Evolutionary conservation across 1,140 invertebrate species (phyloP), one percentile per base, ranked within the genome.

Genomic region (Phymastichus coffea): DNA sequence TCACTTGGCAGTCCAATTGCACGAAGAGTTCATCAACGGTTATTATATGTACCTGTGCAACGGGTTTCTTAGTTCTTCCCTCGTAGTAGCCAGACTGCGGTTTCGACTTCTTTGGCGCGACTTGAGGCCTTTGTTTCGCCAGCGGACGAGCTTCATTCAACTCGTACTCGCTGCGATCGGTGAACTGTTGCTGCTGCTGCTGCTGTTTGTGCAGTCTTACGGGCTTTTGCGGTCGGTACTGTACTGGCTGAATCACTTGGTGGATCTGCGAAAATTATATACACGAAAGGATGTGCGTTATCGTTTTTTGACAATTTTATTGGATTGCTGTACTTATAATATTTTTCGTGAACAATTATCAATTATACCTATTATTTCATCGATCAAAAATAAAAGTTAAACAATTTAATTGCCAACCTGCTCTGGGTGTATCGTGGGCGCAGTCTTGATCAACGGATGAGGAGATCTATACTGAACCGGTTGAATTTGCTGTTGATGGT

Each of bases 31-130:
- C n/a, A n/a, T n/a, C n/a, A n/a, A n/a, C n/a, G n/a, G n/a, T n/a
- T n/a, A n/a, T n/a, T n/a, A n/a, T n/a, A n/a, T 3, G 4, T 63
- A 88, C 88, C 80, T 91, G 88, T 14, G 86, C 85, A 1, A 88
- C 87, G 2, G 89, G 86, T 67, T 88, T 87, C 66, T 83, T 86
- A 56, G 81, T 80, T 41, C 82, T 70, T 6, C 64, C 28, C 9
- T 68, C 65, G 43, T 69, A 69, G 35, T 64, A 64, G n/a, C 57
- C 52, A 19, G 30, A 54, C 20, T 73, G 66, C 4, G 62, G 48
- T 3, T 54, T 60, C 4, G 66, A 43, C 41, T 70, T 71, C 1
- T 63, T 43, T 8, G 69, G 57, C 14, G 70, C 66, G 1, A 59
- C 33, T 14, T 67, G 61, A n/a, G 64, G 35, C 23, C 68, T 71